Conservation (phyloP, 2,888 invertebrate genomes). For the Andrena bicolor region DNA sequence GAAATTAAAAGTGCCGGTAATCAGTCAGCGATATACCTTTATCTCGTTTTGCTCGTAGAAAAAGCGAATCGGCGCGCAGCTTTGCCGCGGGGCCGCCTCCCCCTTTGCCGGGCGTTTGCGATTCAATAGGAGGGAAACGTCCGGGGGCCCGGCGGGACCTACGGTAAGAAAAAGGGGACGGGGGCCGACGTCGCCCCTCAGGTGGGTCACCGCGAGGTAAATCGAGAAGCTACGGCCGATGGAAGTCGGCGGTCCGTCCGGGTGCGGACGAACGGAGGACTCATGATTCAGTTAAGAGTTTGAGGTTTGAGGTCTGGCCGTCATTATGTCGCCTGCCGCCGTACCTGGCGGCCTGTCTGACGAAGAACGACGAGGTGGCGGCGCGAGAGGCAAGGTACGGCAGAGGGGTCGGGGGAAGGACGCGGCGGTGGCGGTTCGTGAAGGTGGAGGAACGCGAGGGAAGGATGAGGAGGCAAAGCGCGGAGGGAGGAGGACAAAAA, state of each 20-base stretch:
- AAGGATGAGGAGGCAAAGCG: constrained; percentile 46
- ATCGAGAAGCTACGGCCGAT: constrained; percentile 69
- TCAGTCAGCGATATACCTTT: constrained; percentile 35
- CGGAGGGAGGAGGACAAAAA: constrained; percentile 68
- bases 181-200: constrained; percentile 50
- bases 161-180: constrained; percentile 59
- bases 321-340: constrained; percentile 81
- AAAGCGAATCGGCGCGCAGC: constrained; percentile 29
- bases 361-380: constrained; percentile 60
- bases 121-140: constrained; percentile 69
- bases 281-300: constrained; percentile 81
- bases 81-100: constrained; percentile 25
- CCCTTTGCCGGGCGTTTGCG: constrained; percentile 56
- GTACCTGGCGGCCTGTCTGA: constrained; percentile 70
- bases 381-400: constrained; percentile 55
- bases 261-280: constrained; percentile 69
- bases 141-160: constrained; percentile 51
- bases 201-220: constrained; percentile 69
- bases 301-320: constrained; percentile 82
- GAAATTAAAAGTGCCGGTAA: constrained; percentile 37
- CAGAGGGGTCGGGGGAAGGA: constrained; percentile 46
- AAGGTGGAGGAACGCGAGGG: constrained; percentile 34
- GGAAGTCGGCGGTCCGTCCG: constrained; percentile 61
- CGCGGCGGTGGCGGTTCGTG: constrained; percentile 38
- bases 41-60: constrained; percentile 31